A percentile compares a stretch with the other conserved stretches of the same genome.
These are phyloP conservation scores for Psittacara wagleri DNA, from an alignment of 2,113 vertebrate genomes.

Conservation along the genomic window DNA sequence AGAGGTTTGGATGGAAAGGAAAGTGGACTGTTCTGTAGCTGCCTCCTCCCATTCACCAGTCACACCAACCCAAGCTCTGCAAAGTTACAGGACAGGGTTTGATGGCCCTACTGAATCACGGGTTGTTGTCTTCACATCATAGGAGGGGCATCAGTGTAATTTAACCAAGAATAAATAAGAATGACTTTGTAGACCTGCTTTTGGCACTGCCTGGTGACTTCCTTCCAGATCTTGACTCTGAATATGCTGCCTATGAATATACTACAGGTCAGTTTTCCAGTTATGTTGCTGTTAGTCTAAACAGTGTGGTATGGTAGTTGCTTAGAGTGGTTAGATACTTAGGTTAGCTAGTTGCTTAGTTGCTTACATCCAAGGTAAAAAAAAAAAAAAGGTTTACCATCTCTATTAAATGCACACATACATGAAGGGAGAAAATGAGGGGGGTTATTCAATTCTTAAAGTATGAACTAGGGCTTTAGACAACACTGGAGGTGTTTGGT, in stretches of 20 bases:
- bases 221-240: background rate
- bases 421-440: background rate
- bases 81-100: background rate
- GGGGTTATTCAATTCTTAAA: background rate
- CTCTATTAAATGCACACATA: background rate
- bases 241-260: background rate
- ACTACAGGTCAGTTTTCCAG: background rate
- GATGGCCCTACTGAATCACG: rapidly evolving
- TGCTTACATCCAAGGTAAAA: background rate
- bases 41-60: background rate
- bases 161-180: background rate
- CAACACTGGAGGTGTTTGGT: background rate
- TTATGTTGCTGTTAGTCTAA: background rate
- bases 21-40: background rate
- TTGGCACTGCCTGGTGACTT: background rate
- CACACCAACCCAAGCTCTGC: background rate
- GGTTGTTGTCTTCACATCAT: background rate
- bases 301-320: background rate
- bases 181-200: background rate
- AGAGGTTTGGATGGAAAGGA: background rate
- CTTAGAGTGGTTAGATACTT: background rate
- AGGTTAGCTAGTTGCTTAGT: background rate
- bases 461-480: background rate
- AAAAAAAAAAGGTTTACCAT: background rate
- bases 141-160: background rate